phyloP scores from a whole-genome alignment of 2,113 vertebrate species.

The Pelusios castaneus region DNA sequence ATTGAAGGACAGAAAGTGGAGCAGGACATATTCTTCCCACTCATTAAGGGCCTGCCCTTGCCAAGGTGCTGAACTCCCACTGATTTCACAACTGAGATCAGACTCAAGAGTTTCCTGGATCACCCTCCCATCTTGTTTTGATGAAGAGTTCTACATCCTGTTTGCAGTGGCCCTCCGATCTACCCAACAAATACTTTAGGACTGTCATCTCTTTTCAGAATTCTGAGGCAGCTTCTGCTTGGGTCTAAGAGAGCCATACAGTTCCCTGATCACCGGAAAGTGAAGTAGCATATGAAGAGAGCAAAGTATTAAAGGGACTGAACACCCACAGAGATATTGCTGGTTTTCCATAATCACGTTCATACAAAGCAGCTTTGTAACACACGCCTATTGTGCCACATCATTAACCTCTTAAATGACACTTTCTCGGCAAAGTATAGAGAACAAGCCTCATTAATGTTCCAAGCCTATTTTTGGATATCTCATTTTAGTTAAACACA shows the following conservation, averaged over 20 bases:
- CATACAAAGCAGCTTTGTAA: background rate
- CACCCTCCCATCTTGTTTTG: background rate
- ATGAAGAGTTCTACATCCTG: background rate
- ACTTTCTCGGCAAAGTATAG: background rate
- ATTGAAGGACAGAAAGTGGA: too few species aligned
- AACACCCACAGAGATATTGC: background rate
- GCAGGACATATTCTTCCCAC: background rate
- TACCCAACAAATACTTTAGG: background rate
- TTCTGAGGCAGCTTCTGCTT: background rate
- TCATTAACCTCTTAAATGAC: background rate
- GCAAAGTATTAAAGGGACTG: background rate
- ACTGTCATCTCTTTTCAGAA: background rate
- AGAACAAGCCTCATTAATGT: background rate
- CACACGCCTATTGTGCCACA: rapidly evolving
- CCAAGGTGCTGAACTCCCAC: background rate
- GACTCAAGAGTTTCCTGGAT: background rate
- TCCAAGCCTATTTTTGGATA: background rate
- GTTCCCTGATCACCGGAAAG: background rate
- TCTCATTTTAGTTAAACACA: background rate
- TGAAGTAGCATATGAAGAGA: background rate
- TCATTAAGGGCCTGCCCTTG: background rate
- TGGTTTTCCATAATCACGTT: background rate
- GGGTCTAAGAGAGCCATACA: background rate
- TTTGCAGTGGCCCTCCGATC: background rate
- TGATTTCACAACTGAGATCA: too few species aligned